Conservation (phyloP, 2,888 invertebrate genomes). For the Philaethria dido region DNA sequence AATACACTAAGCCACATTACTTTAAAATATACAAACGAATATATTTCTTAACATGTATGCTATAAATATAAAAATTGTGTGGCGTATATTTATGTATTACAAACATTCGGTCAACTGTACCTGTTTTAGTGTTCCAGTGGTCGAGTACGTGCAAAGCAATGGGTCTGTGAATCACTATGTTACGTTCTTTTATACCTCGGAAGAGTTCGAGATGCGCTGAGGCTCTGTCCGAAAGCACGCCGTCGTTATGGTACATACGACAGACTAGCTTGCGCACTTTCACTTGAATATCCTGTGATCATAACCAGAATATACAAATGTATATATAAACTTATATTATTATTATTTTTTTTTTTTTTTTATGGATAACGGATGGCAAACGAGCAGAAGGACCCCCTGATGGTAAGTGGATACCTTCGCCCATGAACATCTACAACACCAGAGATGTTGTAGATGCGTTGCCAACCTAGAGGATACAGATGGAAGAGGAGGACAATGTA, state of each 20-base stretch:
- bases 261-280: slow-evolving; percentile 65
- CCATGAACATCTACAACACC: too few relatives aligned
- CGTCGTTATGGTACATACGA: slow-evolving; percentile 52
- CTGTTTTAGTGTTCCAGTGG: slow-evolving; percentile 50
- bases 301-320: slow-evolving; percentile 7
- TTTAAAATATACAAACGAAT: slow-evolving; percentile 16
- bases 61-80: slow-evolving; percentile 22
- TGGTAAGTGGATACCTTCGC: too few relatives aligned
- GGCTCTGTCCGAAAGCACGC: slow-evolving; percentile 68
- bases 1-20: slow-evolving; percentile 43
- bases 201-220: slow-evolving; percentile 76
- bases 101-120: slow-evolving; percentile 44
- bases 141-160: slow-evolving; percentile 70
- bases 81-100: slow-evolving; percentile 17
- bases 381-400: too few relatives aligned
- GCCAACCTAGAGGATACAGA: too few relatives aligned
- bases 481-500: too few relatives aligned
- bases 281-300: slow-evolving; percentile 48
- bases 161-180: slow-evolving; percentile 70
- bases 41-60: neutral
- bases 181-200: slow-evolving; percentile 82
- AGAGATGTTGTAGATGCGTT: too few relatives aligned
- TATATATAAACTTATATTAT: neutral
- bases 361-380: too few relatives aligned
- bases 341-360: too few relatives aligned